Evolutionary conservation across 2,113 vertebrate genomes (phyloP), one percentile per base, ranked within the genome.

Genomic region (Peromyscus polionotus): DNA sequence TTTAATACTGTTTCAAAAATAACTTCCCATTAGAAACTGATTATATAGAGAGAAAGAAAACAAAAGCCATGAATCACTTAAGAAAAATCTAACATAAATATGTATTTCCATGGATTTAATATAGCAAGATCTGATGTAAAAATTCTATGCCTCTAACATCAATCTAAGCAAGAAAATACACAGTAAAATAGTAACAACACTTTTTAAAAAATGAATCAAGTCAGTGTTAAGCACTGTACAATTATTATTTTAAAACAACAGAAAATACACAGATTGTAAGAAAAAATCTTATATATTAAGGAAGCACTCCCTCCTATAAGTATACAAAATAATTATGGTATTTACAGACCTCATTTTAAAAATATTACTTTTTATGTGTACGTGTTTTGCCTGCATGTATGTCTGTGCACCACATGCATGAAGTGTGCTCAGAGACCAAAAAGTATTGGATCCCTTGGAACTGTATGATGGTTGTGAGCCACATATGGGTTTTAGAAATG

Each of bases 1-100:
- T 93, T 97, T 93, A 90, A 70, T 67, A 91, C 5, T 97, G 51
- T 91, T 93, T 96, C n/a, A 77, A 91, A 97, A 97, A 96, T 95
- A 96, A 94, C 68, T 90, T 96, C 33, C 33, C 48, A 42, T 81
- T 84, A 45, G 81, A 97, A 96, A 88, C 81, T 91, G 45, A 95
- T 95, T 63, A 63, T 65, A 91, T 65, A 83, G 3, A 91, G 12
- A 91, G 28, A 95, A 94, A n/a, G n/a, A 95, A 95, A 86, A 91
- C 45, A 95, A 92, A 96, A 96, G 87, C 26, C 61, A 97, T 79
- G 81, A 93, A 94, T 93, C 72, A 83, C 72, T 90, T 73, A 94
- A 94, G 88, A 51, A 94, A 97, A 95, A 97, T 93, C n/a, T 93
- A 76, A 84, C 59, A 91, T 94, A 48, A 67, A 95, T 85, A 85